phyloP scores from a whole-genome alignment of 2,797 vertebrate genomes.

The Staurois parvus region DNA sequence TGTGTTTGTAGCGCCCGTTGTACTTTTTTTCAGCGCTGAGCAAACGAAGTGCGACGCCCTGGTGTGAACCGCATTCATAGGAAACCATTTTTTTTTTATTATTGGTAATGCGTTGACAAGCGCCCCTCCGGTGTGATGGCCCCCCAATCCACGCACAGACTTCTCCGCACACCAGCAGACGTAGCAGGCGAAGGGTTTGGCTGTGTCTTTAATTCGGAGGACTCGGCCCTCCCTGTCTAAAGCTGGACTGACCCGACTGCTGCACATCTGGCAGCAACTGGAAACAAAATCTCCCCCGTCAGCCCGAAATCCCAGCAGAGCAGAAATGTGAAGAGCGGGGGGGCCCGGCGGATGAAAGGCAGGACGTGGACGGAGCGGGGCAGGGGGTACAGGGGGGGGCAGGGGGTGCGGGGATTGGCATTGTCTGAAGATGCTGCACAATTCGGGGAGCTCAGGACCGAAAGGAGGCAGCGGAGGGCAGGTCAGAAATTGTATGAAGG shows the following conservation, averaged over 20 bases:
- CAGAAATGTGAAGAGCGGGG: constrained; percentile 38
- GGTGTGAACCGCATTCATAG: no score
- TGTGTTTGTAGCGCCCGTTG: no score
- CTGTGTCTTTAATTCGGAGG: constrained; percentile 27
- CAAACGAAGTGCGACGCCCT: no score
- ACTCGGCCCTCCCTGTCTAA: constrained; percentile 35
- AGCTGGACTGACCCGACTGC: constrained; percentile 46
- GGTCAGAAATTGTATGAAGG: background rate
- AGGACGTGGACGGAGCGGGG: constrained; percentile 29
- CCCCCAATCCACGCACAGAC: no score
- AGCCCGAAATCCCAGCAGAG: constrained; percentile 53
- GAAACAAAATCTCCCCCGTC: constrained; percentile 54
- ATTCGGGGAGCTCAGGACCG: background rate
- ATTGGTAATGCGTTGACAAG: no score
- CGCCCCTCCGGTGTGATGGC: no score
- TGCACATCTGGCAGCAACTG: constrained; percentile 61
- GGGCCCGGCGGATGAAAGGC: constrained; percentile 48
- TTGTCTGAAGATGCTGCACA: background rate
- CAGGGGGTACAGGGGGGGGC: constrained; percentile 3
- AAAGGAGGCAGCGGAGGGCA: constrained; percentile 21
- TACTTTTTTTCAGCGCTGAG: no score
- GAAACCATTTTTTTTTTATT: no score
- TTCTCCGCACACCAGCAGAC: no score
- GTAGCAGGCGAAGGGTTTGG: no score
- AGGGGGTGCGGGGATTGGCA: constrained; percentile 14